Evolutionary conservation across 2,888 invertebrate species (phyloP), one percentile per base, ranked within the genome.

Genomic region (Parascotia fuliginaria): DNA sequence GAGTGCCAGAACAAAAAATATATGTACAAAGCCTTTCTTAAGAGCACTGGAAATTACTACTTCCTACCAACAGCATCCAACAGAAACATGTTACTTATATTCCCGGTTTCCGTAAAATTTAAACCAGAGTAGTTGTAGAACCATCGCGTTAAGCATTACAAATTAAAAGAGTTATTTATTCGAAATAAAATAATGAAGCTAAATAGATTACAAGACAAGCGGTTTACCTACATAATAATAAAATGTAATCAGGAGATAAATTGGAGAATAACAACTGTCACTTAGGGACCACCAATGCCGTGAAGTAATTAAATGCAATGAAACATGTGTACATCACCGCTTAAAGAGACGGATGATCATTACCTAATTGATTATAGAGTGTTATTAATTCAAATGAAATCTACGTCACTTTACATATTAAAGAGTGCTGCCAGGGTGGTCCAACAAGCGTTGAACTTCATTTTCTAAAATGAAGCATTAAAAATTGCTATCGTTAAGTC

Each of bases 371-470:
- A 78, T 64, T 62, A 64, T 75, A 82, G 84, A 81, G 83, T 72
- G 63, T 80, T 81, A 84, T 85, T 85, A 82, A 86, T 84, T 82
- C 79, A 73, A 83, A 84, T 79, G 66, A 70, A 62, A 70, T 60
- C 67, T 73, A 73, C 71, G 60, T 69, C 63, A 65, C 65, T 50
- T 49, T 57, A 59, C 53, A 48, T 60, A 61, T 64, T 42, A 48
- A 60, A 60, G 51, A 55, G 15, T 43, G 53, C 42, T 46, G 53
- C 66, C 81, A 66, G 80, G 89, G 89, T 87, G 89, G 89, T 86
- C 87, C 62, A 43, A 38, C 51, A 55, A 58, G 64, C 61, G 44
- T 56, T 63, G 51, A 71, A 60, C 58, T 67, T 62, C 68, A 70
- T 70, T 59, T 52, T 67, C 64, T 74, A 65, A 75, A 79, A 84